A percentile compares a stretch with the other conserved stretches of the same genome.
phyloP scores from a whole-genome alignment of 2,113 vertebrate species.

The Antechinus flavipes region DNA sequence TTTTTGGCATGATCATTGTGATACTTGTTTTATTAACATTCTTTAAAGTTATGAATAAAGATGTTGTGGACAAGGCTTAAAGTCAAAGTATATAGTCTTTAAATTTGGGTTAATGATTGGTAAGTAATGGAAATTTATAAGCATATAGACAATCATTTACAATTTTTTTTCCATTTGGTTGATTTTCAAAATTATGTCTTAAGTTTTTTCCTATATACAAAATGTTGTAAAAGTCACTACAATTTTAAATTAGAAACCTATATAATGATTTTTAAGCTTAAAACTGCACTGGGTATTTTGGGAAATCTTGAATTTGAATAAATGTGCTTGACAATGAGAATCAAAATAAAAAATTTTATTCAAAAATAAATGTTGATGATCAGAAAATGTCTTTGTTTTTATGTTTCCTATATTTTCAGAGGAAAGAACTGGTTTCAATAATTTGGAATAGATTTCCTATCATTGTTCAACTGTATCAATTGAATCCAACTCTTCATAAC shows the following conservation, averaged over 20 bases:
- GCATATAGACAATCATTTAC: not conserved
- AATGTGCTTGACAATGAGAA: not conserved
- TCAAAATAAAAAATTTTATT: not conserved
- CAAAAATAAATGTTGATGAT: not conserved
- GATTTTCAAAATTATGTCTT: not conserved
- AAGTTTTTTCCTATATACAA: not conserved
- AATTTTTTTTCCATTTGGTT: not conserved
- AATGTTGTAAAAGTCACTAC: not conserved
- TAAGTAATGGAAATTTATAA: not conserved
- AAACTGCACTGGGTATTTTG: not conserved
- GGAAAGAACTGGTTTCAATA: not conserved
- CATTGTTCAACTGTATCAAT: not conserved
- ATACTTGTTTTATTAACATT: not conserved
- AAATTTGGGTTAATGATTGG: not conserved
- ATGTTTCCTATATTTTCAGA: not conserved
- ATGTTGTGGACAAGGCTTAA: not conserved
- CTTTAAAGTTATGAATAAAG: not conserved
- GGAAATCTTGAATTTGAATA: not conserved
- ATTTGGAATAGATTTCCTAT: not conserved
- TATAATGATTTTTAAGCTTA: not conserved
- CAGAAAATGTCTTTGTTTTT: not conserved
- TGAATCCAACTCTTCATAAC: not conserved
- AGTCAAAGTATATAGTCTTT: not conserved
- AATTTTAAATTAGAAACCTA: not conserved
- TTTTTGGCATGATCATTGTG: not conserved